These are phyloP conservation scores for Dryobates pubescens DNA, from an alignment of 2,797 vertebrate genomes.

Conservation along the genomic window DNA sequence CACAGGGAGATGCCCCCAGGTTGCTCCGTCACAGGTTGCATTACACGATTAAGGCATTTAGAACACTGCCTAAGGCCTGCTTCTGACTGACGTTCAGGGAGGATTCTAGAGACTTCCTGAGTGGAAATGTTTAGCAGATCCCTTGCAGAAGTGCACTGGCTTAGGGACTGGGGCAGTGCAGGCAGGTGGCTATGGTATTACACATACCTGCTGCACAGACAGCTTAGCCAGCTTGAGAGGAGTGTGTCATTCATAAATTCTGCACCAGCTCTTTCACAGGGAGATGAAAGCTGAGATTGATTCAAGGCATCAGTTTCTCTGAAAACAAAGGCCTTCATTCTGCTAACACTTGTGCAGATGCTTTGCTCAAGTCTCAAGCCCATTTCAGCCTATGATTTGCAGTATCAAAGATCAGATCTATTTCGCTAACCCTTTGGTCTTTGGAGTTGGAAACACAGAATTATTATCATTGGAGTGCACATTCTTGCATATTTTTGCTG, in stretches of 20 bases:
- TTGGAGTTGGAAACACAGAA: neutral
- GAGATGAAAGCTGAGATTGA: neutral
- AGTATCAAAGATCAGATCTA: neutral
- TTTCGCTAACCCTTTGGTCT: slow-evolving; percentile 15
- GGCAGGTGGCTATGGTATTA: neutral
- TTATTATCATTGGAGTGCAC: neutral
- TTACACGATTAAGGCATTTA: neutral
- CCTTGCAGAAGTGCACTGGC: neutral
- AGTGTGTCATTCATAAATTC: neutral
- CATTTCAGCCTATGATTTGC: neutral
- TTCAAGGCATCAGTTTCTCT: neutral
- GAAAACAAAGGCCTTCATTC: neutral
- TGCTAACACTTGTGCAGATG: neutral
- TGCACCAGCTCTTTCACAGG: neutral
- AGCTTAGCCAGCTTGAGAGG: neutral
- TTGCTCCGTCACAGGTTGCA: neutral
- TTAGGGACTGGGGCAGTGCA: neutral
- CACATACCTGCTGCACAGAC: neutral
- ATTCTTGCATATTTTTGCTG: neutral
- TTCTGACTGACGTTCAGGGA: neutral
- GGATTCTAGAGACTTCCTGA: neutral
- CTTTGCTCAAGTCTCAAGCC: neutral
- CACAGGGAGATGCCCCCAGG: neutral
- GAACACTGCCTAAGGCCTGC: neutral
- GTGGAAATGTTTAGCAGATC: neutral